These are phyloP conservation scores for Drosophila anceps DNA, from an alignment of 2,888 invertebrate genomes.

Conservation along the genomic window DNA sequence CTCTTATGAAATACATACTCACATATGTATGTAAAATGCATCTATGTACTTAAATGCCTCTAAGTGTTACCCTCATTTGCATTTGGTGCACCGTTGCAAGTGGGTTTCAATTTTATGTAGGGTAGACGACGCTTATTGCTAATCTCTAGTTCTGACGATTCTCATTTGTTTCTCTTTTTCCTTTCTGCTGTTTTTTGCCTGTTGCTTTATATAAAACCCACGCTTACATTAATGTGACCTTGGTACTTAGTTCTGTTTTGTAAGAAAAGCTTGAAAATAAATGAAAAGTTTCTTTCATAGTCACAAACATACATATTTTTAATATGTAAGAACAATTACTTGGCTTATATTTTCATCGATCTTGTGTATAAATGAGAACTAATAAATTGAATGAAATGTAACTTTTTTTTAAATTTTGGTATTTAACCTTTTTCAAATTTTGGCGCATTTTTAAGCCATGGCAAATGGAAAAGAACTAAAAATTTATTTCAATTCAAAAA, in stretches of 20 bases:
- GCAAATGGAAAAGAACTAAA: background rate
- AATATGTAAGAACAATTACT: background rate
- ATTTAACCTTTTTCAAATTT: background rate
- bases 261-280: background rate
- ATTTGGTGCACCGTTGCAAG: constrained; percentile 44
- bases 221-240: constrained; percentile 24
- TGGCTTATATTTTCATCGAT: background rate
- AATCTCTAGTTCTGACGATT: constrained; percentile 37
- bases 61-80: constrained; percentile 41
- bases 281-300: background rate
- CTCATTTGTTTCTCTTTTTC: constrained; percentile 23
- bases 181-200: constrained; percentile 21
- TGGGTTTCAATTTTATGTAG: constrained; percentile 55
- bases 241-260: constrained; percentile 16
- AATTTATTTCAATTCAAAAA: background rate
- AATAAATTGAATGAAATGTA: background rate
- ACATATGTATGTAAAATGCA: background rate
- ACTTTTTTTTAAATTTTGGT: too few relatives aligned
- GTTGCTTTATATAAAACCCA: constrained; percentile 38
- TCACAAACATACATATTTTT: background rate
- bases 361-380: too few relatives aligned
- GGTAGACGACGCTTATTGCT: constrained; percentile 56
- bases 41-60: constrained; percentile 16
- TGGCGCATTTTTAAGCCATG: background rate
- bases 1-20: constrained; percentile 43